phyloP scores from a whole-genome alignment of 1,140 invertebrate genomes.

The Drosophila varians region DNA sequence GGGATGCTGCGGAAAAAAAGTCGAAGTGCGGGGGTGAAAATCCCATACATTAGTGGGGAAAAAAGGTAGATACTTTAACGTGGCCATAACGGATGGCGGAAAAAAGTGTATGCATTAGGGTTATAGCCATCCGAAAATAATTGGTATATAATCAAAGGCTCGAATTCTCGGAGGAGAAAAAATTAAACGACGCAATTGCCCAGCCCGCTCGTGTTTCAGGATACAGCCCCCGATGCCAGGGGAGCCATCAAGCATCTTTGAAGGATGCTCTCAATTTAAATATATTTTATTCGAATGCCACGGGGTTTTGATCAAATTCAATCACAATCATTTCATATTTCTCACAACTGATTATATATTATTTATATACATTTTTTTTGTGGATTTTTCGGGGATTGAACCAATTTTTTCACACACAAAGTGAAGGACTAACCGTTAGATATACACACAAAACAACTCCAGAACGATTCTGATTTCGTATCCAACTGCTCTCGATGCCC shows the following conservation, averaged over 20 bases:
- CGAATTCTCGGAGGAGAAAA: conserved; percentile 9
- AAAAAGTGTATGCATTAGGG: conserved; percentile 4
- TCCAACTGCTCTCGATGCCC: conserved; percentile 68
- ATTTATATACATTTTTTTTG: neutral
- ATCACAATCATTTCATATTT: conserved; percentile 1
- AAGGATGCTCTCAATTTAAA: neutral
- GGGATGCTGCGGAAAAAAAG: conserved; percentile 17
- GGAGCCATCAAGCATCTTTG: neutral
- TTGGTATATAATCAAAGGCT: conserved; percentile 4
- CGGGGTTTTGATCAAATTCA: neutral
- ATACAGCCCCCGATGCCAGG: conserved; percentile 11
- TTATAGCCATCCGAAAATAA: conserved; percentile 6
- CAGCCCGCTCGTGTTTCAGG: conserved; percentile 5
- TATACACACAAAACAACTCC: conserved; percentile 72
- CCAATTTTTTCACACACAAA: conserved; percentile 6
- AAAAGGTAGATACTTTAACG: conserved; percentile 2
- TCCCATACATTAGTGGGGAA: conserved; percentile 10
- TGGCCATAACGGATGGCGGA: neutral
- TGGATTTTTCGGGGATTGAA: neutral
- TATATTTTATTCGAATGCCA: neutral
- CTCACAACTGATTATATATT: neutral
- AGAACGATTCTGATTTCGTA: conserved; percentile 32
- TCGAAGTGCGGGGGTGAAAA: neutral
- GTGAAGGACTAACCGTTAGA: conserved; percentile 67
- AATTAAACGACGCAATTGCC: conserved; percentile 39